These are phyloP conservation scores for Chloropsis hardwickii DNA, from an alignment of 2,113 vertebrate species.

Conservation along the genomic window DNA sequence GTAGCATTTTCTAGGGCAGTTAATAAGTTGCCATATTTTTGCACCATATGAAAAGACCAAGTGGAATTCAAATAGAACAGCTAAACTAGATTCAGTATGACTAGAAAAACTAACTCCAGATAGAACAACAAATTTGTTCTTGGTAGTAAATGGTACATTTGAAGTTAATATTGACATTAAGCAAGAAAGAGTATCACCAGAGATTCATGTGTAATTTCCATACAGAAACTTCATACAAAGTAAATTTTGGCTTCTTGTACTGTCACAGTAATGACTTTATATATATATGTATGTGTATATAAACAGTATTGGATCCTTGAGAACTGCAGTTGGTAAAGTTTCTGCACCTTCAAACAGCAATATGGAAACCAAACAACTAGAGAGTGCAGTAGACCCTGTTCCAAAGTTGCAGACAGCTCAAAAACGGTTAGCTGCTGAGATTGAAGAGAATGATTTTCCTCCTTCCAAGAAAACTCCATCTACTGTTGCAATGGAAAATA, in stretches of 20 bases:
- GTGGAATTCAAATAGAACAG: not conserved
- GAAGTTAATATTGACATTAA: not conserved
- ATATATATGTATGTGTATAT: not conserved
- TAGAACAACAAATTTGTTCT: not conserved
- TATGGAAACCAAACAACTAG: not conserved
- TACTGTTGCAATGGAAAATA: not conserved
- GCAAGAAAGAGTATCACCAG: not conserved
- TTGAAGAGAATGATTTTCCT: slow-evolving; percentile 20
- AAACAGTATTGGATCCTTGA: slow-evolving; percentile 46
- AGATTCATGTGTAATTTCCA: not conserved
- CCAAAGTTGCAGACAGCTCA: slow-evolving; percentile 6
- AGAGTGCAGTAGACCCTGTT: not conserved
- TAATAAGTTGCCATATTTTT: not conserved
- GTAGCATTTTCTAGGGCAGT: not conserved
- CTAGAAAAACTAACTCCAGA: not conserved
- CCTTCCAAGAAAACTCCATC: slow-evolving; percentile 48
- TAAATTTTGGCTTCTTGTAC: not conserved
- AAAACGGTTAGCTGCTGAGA: slow-evolving; percentile 40
- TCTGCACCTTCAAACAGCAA: not conserved
- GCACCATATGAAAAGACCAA: not conserved
- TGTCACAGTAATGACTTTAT: not conserved
- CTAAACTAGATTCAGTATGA: not conserved
- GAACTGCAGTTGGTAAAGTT: slow-evolving; percentile 25
- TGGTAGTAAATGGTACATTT: not conserved
- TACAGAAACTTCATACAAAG: not conserved